phyloP scores from a whole-genome alignment of 2,888 invertebrate genomes.

The Celastrina argiolus region DNA sequence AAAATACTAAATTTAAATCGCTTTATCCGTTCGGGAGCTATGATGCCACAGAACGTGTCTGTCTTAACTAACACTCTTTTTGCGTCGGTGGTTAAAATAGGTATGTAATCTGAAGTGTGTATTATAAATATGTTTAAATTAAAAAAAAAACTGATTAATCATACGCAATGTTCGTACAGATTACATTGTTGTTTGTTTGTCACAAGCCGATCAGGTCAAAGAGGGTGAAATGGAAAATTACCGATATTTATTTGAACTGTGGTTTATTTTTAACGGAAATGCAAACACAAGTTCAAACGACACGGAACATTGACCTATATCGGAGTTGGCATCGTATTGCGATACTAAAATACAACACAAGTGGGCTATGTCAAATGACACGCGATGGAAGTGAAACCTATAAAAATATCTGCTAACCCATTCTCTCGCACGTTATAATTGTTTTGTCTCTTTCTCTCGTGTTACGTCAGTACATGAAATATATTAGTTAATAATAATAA shows the following conservation, averaged over 20 bases:
- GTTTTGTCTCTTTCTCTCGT: no score
- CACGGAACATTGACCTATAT: conserved; percentile 17
- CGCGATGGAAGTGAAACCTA: neutral
- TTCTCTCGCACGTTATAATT: neutral
- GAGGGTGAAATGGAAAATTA: neutral
- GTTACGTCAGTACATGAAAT: no score
- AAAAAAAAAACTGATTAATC: neutral
- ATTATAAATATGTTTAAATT: neutral
- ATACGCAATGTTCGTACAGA: neutral
- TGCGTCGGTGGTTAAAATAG: no score
- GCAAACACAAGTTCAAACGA: conserved; percentile 17
- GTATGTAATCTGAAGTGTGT: no score
- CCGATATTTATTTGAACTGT: neutral
- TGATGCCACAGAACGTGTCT: no score
- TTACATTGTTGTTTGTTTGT: conserved; percentile 12
- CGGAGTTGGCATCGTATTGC: neutral
- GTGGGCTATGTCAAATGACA: conserved; percentile 7
- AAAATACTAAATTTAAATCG: no score
- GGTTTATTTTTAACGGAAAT: conserved; percentile 15
- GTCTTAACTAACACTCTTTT: no score
- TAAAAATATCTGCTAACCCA: neutral
- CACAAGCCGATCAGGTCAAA: neutral
- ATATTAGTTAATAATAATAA: neutral
- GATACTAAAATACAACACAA: neutral
- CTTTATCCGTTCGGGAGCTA: no score